phyloP scores from a whole-genome alignment of 2,113 vertebrate genomes.

The Melanocharis versteri region DNA sequence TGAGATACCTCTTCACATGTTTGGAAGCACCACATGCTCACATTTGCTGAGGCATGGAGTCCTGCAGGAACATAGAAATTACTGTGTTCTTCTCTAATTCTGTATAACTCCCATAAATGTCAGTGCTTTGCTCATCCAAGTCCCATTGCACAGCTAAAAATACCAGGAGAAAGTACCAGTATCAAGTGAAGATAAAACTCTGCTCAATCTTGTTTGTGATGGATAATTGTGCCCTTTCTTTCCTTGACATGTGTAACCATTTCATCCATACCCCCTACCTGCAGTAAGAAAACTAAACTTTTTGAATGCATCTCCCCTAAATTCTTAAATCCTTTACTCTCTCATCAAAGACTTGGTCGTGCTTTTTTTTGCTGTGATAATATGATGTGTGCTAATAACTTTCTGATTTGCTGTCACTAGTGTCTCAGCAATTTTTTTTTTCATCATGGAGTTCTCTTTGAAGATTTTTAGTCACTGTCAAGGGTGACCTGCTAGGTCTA shows the following conservation, averaged over 20 bases:
- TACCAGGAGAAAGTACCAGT: not conserved
- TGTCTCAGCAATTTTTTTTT: not conserved
- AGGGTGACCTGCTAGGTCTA: not conserved
- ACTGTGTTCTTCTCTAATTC: not conserved
- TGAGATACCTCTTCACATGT: not conserved
- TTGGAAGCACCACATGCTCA: not conserved
- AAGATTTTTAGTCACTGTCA: slow-evolving; percentile 13
- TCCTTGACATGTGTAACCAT: not conserved
- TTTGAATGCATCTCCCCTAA: not conserved
- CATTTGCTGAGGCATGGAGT: not conserved
- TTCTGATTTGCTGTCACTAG: not conserved
- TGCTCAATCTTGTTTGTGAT: not conserved
- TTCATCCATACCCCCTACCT: not conserved
- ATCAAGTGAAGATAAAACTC: not conserved
- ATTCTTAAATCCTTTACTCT: not conserved
- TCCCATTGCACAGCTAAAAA: not conserved
- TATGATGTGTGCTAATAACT: not conserved
- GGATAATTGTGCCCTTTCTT: not conserved
- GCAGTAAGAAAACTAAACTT: not conserved
- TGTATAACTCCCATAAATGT: not conserved
- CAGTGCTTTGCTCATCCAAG: not conserved
- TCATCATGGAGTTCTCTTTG: not conserved
- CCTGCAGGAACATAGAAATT: not conserved
- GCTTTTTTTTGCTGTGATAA: not conserved
- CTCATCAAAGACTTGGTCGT: not conserved